These are phyloP conservation scores for Artibeus lituratus DNA, from an alignment of 2,797 vertebrate species.

Conservation along the genomic window DNA sequence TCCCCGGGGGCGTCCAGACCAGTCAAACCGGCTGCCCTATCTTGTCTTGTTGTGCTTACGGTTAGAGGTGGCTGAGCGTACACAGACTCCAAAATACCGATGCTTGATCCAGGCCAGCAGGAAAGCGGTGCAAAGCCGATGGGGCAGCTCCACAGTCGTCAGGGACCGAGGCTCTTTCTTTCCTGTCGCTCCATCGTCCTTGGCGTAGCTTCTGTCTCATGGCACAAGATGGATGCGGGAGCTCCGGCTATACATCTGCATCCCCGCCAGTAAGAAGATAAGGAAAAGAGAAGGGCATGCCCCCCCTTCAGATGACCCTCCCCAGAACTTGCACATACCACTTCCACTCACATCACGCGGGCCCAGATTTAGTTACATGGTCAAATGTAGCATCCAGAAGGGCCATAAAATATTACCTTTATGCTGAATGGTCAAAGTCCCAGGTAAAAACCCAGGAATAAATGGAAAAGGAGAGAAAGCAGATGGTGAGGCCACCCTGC, in stretches of 20 bases:
- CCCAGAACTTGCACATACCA: background rate
- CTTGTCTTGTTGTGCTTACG: background rate
- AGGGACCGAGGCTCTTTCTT: background rate
- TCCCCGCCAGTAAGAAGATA: background rate
- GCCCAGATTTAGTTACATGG: background rate
- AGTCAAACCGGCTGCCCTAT: background rate
- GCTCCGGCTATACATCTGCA: background rate
- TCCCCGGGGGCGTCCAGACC: background rate
- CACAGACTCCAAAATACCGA: background rate
- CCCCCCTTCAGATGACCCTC: background rate
- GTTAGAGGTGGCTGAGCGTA: background rate
- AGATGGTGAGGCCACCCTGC: too few species aligned
- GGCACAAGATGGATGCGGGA: background rate
- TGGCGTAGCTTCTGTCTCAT: background rate
- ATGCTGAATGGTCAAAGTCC: background rate
- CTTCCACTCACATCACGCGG: background rate
- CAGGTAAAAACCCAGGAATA: background rate
- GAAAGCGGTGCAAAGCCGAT: background rate
- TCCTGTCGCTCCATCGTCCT: background rate
- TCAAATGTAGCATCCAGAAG: background rate
- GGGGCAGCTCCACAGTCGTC: background rate
- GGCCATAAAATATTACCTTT: background rate
- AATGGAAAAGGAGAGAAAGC: background rate
- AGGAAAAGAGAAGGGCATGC: background rate
- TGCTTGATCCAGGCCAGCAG: background rate